Evolutionary conservation across 2,797 vertebrate species (phyloP).

Genomic region (Labroides dimidiatus): DNA sequence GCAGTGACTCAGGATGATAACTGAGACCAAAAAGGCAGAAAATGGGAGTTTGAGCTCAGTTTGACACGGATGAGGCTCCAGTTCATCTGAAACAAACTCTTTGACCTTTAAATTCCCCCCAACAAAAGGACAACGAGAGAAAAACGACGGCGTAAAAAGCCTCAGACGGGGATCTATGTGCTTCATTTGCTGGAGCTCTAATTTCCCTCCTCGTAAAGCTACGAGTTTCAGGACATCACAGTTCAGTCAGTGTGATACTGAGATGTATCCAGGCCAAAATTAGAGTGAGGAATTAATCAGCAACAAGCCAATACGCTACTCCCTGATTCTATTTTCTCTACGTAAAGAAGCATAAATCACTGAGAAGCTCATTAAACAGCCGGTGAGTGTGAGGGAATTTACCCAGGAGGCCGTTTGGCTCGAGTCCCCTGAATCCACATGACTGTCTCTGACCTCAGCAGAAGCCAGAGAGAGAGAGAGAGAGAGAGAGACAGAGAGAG

Average conservation of each 20-base stretch:
- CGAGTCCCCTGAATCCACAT: constrained; percentile 53
- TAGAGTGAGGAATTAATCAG: constrained; percentile 72
- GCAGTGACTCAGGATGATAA: constrained; percentile 27
- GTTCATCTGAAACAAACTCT: constrained; percentile 19
- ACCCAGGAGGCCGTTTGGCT: constrained; percentile 66
- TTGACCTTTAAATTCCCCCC: constrained; percentile 21
- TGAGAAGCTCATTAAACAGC: constrained; percentile 73
- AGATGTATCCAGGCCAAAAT: constrained; percentile 70
- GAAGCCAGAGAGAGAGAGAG: constrained; percentile 37
- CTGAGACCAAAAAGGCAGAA: constrained; percentile 10
- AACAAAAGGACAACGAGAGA: neutral
- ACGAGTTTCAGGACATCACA: constrained; percentile 42
- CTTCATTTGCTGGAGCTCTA: constrained; percentile 50
- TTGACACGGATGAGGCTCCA: constrained; percentile 21
- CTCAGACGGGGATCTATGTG: constrained; percentile 11
- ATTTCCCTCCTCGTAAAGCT: constrained; percentile 58
- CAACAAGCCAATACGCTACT: constrained; percentile 68
- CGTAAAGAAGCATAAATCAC: constrained; percentile 76
- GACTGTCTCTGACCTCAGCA: constrained; percentile 56
- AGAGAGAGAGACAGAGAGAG: neutral
- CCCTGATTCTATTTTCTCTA: constrained; percentile 71
- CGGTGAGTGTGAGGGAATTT: constrained; percentile 70
- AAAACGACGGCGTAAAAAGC: neutral
- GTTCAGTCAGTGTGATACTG: constrained; percentile 65
- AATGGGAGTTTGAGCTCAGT: neutral